Base-by-base conservation (phyloP, 2,888 invertebrate genomes). In the Mongoloraphidia duomilia region DNA sequence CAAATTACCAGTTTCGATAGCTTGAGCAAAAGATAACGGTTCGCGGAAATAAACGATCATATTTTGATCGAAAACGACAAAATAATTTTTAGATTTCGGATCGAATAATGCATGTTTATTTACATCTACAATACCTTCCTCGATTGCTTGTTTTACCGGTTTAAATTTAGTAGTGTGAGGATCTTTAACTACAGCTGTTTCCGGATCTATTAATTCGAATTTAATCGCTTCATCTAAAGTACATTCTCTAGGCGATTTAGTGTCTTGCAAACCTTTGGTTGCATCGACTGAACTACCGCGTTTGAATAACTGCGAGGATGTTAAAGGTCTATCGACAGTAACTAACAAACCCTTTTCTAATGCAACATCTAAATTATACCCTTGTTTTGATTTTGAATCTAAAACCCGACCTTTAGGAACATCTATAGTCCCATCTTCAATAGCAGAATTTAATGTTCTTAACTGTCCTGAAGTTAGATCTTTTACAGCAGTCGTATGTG, bases 181-280 rank as follows among this genome's bases (percentile, higher is more conserved):
- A 66, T 92, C 85, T 71, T 85, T 86, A 8, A 90, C 74, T 38
- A 88, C 80, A 11, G 85, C 83, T 0, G 77, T 76, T 58, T 81
- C 76, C 0, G 87, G 82, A 63, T 90, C 80, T 38, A 92, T 76
- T 49, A 85, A 71, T 63, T 86, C 85, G 60, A 82, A 84, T 58
- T 79, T 77, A 38, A 92, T 81, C 1, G 91, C 90, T 68, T 90
- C 88, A 53, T 86, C 84, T 55, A 94, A 70, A 2, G 82, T 80
- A 66, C 83, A 87, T 65, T 88, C 85, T 52, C 82, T 77, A 3
- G 65, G 58, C 43, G 64, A 64, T 55, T 69, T 64, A 42, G 80
- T 74, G 49, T 58, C 54, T 46, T 51, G 52, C 4, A 55, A 40
- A 44, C 54, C 51, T 53, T 57, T 44, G 46, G 62, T 44, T 53